These are phyloP conservation scores for Dryas iulia DNA, from an alignment of 1,140 invertebrate species.

Conservation along the genomic window DNA sequence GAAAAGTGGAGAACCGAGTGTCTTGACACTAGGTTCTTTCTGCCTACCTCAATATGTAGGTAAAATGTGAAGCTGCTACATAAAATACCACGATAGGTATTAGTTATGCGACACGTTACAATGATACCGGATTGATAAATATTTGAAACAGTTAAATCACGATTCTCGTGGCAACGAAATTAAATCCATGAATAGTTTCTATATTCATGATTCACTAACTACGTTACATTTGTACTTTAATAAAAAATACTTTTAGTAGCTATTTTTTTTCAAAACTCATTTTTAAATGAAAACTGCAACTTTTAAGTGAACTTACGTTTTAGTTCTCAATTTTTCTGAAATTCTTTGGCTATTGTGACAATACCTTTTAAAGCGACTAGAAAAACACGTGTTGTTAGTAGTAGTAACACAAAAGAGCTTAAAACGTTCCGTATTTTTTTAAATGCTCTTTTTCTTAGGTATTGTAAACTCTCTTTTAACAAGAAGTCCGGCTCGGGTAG, in stretches of 20 bases:
- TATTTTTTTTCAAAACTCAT: not conserved
- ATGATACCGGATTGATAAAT: not conserved
- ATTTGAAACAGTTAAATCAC: not conserved
- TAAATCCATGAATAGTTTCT: not conserved
- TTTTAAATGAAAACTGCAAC: not conserved
- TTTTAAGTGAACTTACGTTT: not conserved
- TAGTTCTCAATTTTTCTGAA: not conserved
- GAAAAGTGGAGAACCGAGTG: too few relatives aligned
- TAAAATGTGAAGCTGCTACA: too few relatives aligned
- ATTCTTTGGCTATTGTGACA: conserved; percentile 2
- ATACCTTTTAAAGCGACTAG: not conserved
- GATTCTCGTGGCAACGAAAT: not conserved
- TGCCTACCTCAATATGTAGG: too few relatives aligned
- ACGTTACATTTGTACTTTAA: not conserved
- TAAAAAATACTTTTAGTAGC: not conserved
- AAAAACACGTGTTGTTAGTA: conserved; percentile 1
- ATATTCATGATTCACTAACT: not conserved
- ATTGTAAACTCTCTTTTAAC: not conserved
- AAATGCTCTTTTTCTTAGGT: conserved; percentile 6
- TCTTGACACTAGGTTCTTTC: too few relatives aligned
- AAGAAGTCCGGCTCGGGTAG: not conserved
- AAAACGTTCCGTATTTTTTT: not conserved
- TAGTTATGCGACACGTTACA: not conserved
- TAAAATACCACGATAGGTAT: not conserved
- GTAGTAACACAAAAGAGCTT: not conserved